These are phyloP conservation scores for Osmerus eperlanus DNA, from an alignment of 2,113 vertebrate species.

Conservation along the genomic window DNA sequence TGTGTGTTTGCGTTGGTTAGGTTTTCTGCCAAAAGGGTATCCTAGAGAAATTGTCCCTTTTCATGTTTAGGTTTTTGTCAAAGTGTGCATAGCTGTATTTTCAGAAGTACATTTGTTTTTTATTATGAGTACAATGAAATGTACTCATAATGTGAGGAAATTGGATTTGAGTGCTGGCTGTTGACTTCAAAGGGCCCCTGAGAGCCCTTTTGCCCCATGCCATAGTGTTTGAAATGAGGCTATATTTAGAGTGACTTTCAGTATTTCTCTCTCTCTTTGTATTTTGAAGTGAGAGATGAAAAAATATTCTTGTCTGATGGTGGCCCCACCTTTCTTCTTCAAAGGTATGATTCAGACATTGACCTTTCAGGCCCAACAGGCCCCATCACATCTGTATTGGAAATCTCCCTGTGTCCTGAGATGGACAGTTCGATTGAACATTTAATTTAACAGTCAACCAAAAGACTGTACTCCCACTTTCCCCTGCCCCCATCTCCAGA, in stretches of 20 bases:
- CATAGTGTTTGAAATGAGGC: conserved; percentile 19
- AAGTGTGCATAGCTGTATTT: neutral
- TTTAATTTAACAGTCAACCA: no score
- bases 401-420: no score
- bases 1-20: no score
- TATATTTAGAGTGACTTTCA: conserved; percentile 53
- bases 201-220: conserved; percentile 16
- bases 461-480: neutral
- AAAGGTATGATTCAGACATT: conserved; percentile 58
- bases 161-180: conserved; percentile 31
- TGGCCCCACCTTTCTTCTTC: conserved; percentile 63
- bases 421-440: no score
- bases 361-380: conserved; percentile 56
- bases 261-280: conserved; percentile 19
- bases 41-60: no score
- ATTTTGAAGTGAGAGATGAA: conserved; percentile 56
- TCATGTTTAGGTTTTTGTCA: no score
- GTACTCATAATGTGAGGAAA: conserved; percentile 18
- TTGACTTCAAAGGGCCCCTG: conserved; percentile 44
- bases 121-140: conserved; percentile 15
- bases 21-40: no score
- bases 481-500: neutral
- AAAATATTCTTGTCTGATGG: conserved; percentile 42
- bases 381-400: conserved; percentile 40
- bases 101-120: conserved; percentile 25